Conservation (phyloP, 2,888 invertebrate species). For the Clivina fossor region DNA sequence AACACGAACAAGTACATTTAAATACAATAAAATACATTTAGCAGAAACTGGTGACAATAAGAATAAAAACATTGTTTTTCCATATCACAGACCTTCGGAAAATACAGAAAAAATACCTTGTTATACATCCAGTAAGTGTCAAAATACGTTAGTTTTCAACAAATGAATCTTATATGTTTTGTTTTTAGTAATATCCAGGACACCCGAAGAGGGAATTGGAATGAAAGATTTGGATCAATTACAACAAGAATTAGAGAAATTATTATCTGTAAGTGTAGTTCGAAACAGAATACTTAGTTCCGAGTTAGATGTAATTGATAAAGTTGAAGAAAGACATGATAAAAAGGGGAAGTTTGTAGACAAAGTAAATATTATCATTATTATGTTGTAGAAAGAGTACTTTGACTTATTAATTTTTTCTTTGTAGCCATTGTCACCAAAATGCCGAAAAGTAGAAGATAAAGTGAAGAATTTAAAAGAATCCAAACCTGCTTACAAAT, state of each 20-base stretch:
- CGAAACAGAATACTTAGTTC: constrained; percentile 76
- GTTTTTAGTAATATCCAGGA: constrained; percentile 61
- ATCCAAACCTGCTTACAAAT: constrained; percentile 21
- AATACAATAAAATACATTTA: constrained; percentile 16
- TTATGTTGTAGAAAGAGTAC: constrained; percentile 7
- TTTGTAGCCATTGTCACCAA: constrained; percentile 41
- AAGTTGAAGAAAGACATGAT: constrained; percentile 61
- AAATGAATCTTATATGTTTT: constrained; percentile 21
- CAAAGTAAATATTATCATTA: constrained; percentile 44
- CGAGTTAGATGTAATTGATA: constrained; percentile 71
- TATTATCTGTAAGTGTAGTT: constrained; percentile 80
- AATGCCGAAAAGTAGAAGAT: constrained; percentile 47
- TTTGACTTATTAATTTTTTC: constrained; percentile 2
- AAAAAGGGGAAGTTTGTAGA: constrained; percentile 50
- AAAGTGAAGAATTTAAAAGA: constrained; percentile 20
- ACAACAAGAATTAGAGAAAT: constrained; percentile 83
- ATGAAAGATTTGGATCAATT: constrained; percentile 88
- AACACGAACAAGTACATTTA: constrained; percentile 14
- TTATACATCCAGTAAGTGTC: constrained; percentile 57
- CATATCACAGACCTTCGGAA: constrained; percentile 70
- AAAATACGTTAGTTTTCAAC: not conserved
- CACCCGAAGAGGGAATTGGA: constrained; percentile 74
- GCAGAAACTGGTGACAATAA: constrained; percentile 19
- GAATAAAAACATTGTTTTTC: constrained; percentile 52
- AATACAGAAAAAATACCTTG: constrained; percentile 68